Percentiles rank a stretch among this genome's conserved stretches.
phyloP scores from a whole-genome alignment of 2,888 invertebrate species.

The Scaptodrosophila latifasciaeformis region DNA sequence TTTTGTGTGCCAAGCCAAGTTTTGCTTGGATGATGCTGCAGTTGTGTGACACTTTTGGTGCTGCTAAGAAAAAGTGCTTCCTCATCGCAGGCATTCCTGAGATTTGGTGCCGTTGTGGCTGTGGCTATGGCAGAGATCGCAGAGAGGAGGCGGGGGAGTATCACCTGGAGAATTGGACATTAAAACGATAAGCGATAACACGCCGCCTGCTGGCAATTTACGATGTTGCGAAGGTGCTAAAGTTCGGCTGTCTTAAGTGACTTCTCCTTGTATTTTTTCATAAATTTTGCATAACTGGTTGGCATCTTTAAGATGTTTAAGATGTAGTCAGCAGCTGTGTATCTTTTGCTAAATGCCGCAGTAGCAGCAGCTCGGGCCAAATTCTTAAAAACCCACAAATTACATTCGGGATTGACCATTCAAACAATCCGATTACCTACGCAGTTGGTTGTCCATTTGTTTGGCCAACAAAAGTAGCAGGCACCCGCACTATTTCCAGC shows the following conservation, averaged over 20 bases:
- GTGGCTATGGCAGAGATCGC: slow-evolving; percentile 8
- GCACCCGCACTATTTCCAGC: slow-evolving; percentile 27
- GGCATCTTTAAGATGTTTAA: neutral
- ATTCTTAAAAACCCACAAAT: slow-evolving; percentile 63
- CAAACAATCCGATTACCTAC: slow-evolving; percentile 66
- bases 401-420: slow-evolving; percentile 56
- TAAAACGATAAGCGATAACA: slow-evolving; percentile 53
- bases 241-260: neutral
- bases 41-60: slow-evolving; percentile 54
- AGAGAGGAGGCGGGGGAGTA: too few species aligned
- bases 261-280: neutral
- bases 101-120: slow-evolving; percentile 16
- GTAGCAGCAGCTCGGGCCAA: slow-evolving; percentile 10
- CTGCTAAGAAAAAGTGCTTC: slow-evolving; percentile 48
- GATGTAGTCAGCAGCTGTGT: slow-evolving; percentile 24
- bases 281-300: slow-evolving; percentile 37
- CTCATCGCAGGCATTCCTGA: slow-evolving; percentile 57
- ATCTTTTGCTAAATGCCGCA: neutral
- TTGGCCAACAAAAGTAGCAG: neutral
- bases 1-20: slow-evolving; percentile 25
- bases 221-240: slow-evolving; percentile 34
- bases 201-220: slow-evolving; percentile 40
- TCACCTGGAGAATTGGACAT: slow-evolving; percentile 33
- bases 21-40: slow-evolving; percentile 49
- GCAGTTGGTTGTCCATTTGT: slow-evolving; percentile 36